A percentile compares a stretch with the other conserved stretches of the same genome.
Conservation (phyloP, 2,113 vertebrate species). For the Laticauda laticaudata region DNA sequence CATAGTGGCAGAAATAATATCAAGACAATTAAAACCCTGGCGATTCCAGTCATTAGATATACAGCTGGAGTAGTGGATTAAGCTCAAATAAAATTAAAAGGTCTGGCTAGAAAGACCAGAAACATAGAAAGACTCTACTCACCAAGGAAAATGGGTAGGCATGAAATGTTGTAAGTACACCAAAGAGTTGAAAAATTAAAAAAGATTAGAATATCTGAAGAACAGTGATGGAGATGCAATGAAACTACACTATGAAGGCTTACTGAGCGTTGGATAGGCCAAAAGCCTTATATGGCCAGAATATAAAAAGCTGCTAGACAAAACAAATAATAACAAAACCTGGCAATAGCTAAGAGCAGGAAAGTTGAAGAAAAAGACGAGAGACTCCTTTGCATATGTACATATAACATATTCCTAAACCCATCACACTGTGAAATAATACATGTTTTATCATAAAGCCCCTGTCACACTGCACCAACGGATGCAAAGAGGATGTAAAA, state of each 20-base stretch:
- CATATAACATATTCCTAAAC: background rate
- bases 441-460: background rate
- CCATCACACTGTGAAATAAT: background rate
- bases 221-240: background rate
- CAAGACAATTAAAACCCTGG: background rate
- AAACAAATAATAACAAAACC: background rate
- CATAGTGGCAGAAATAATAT: background rate
- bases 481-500: too few relatives aligned
- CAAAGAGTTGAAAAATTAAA: background rate
- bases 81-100: background rate
- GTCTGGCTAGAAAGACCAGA: background rate
- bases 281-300: background rate
- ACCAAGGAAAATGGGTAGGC: background rate
- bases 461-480: too few relatives aligned
- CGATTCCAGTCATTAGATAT: background rate
- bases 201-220: background rate
- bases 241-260: background rate
- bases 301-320: background rate
- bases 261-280: background rate
- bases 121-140: background rate
- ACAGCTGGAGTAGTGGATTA: background rate
- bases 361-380: background rate
- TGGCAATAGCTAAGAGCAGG: background rate
- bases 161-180: too few relatives aligned
- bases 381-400: background rate